Conservation (phyloP, 1,140 invertebrate genomes). For the Drosophila nigromelanica region DNA sequence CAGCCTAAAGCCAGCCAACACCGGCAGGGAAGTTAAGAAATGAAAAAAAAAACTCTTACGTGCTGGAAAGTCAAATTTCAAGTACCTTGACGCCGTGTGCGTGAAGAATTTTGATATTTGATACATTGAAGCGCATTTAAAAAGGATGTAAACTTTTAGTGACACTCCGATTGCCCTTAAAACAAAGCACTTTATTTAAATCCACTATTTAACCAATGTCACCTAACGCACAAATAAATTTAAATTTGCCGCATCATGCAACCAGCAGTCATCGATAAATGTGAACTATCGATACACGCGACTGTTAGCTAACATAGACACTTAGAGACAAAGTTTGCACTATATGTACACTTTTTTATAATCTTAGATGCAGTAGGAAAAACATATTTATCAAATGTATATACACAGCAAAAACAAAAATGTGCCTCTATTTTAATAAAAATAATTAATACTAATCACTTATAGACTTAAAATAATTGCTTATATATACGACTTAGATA, state of each 20-base stretch:
- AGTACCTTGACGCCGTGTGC: neutral
- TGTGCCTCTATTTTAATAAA: neutral
- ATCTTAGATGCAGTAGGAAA: neutral
- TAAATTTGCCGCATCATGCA: conserved; percentile 1
- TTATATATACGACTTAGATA: neutral
- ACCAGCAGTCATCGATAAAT: neutral
- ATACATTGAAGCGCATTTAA: conserved; percentile 15
- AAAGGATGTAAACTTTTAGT: neutral
- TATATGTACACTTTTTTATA: neutral
- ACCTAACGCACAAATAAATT: neutral
- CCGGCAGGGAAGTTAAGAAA: conserved; percentile 10
- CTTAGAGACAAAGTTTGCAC: neutral
- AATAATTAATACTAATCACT: conserved; percentile 2
- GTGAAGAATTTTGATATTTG: conserved; percentile 14
- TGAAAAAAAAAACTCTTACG: conserved; percentile 14
- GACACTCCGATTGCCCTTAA: neutral
- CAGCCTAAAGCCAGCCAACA: neutral
- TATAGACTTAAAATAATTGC: neutral
- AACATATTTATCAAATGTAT: conserved; percentile 3
- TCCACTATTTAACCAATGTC: neutral
- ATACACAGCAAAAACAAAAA: neutral
- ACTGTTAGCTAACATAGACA: neutral
- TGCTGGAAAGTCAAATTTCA: conserved; percentile 12
- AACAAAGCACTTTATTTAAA: neutral
- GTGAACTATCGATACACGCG: neutral